These are phyloP conservation scores for Phyllostomus hastatus DNA, from an alignment of 2,113 vertebrate species.

Conservation along the genomic window DNA sequence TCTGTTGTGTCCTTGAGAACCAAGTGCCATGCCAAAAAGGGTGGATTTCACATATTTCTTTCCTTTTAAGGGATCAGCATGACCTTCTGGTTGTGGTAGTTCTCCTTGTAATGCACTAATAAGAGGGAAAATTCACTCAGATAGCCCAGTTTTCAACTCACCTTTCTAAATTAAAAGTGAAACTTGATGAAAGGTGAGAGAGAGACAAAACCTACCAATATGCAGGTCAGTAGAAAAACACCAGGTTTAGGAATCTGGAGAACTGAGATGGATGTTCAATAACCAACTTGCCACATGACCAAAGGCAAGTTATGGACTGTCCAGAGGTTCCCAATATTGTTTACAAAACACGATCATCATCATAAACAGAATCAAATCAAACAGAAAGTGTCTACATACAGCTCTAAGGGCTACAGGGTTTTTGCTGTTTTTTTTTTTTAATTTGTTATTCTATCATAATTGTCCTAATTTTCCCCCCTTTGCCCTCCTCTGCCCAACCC, in stretches of 20 bases:
- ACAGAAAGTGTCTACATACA: not conserved
- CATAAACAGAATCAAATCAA: not conserved
- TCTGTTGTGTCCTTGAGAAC: not conserved
- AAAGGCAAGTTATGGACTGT: not conserved
- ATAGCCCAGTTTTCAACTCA: not conserved
- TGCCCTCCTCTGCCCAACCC: too few relatives aligned
- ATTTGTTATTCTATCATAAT: too few relatives aligned
- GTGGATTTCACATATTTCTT: not conserved
- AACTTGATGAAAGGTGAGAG: not conserved
- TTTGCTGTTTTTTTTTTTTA: not conserved
- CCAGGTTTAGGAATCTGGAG: not conserved
- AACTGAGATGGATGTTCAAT: not conserved
- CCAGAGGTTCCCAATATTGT: not conserved
- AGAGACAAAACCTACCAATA: not conserved
- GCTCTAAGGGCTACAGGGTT: not conserved
- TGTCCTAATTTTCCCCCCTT: too few relatives aligned
- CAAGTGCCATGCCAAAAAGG: not conserved
- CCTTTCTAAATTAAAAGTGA: not conserved
- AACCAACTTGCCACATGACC: not conserved
- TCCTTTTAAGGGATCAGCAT: not conserved
- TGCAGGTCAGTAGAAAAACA: not conserved
- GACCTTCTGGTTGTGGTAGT: not conserved
- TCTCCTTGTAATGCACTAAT: not conserved
- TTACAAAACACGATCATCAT: not conserved
- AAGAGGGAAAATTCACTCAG: not conserved